Percentiles rank a stretch among this genome's conserved stretches.
Evolutionary conservation across 2,797 vertebrate species (phyloP).

Genomic region (Mus spretus): DNA sequence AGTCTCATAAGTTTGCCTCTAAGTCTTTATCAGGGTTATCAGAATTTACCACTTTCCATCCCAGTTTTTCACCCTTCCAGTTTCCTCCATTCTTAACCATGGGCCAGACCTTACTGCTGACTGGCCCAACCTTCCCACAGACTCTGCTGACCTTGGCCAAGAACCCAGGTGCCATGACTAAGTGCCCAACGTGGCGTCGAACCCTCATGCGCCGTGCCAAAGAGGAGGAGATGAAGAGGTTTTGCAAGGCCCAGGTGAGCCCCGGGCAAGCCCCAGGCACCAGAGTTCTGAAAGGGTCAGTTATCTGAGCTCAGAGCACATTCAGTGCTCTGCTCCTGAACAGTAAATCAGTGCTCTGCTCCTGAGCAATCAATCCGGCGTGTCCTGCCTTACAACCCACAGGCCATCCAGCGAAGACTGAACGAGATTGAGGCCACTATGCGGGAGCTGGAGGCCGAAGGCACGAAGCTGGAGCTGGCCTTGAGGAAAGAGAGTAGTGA

Average conservation of each 20-base stretch:
- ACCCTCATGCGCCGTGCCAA: slow-evolving; percentile 92
- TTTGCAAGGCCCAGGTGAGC: slow-evolving; percentile 94
- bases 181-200: slow-evolving; percentile 88
- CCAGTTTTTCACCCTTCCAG: not conserved
- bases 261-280: not conserved
- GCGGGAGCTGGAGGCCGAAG: slow-evolving; percentile 94
- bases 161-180: slow-evolving; percentile 75
- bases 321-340: not conserved
- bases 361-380: not conserved
- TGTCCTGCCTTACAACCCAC: not conserved
- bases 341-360: too few species aligned
- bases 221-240: slow-evolving; percentile 92
- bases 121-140: slow-evolving; percentile 70
- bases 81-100: not conserved
- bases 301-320: not conserved
- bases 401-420: slow-evolving; percentile 96
- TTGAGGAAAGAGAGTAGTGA: slow-evolving; percentile 92
- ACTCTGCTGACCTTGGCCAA: slow-evolving; percentile 57
- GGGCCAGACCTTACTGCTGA: not conserved
- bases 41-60: not conserved
- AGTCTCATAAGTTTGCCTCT: not conserved
- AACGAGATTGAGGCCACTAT: slow-evolving; percentile 96
- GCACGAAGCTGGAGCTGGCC: slow-evolving; percentile 91
- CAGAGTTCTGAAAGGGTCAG: not conserved
- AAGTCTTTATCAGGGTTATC: not conserved